A percentile compares a stretch with the other conserved stretches of the same genome.
These are phyloP conservation scores for Okamejei kenojei DNA, from an alignment of 2,797 vertebrate genomes.

Conservation along the genomic window DNA sequence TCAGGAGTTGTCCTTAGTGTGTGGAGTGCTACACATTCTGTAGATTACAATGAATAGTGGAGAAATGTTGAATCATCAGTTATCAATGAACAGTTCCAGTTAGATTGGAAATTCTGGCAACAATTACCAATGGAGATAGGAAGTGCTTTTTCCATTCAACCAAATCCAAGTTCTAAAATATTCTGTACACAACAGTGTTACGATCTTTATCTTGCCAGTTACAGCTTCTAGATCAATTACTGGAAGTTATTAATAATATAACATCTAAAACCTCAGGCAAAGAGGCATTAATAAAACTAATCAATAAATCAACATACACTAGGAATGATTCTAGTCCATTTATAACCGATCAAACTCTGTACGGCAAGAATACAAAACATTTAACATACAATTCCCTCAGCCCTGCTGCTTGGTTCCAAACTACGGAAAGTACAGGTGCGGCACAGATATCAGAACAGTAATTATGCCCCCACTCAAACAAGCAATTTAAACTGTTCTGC, in stretches of 20 bases:
- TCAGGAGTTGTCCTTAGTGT: too few species aligned
- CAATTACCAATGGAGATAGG: not conserved
- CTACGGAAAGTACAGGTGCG: not conserved
- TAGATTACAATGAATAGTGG: too few species aligned
- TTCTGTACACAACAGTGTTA: not conserved
- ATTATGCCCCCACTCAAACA: not conserved
- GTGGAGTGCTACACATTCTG: too few species aligned
- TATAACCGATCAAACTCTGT: not conserved
- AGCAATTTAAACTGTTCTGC: not conserved
- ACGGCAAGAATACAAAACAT: not conserved
- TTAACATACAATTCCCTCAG: not conserved
- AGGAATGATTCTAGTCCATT: not conserved
- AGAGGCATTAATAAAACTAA: not conserved
- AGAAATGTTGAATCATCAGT: too few species aligned
- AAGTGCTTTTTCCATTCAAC: not conserved
- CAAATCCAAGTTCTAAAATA: not conserved
- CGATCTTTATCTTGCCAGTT: not conserved
- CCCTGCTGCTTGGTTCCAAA: not conserved
- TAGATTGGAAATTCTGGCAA: too few species aligned
- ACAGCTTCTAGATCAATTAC: not conserved
- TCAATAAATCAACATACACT: not conserved
- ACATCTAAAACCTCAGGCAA: constrained; percentile 7
- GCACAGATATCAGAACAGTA: not conserved
- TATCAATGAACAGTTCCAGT: too few species aligned
- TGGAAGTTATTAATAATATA: not conserved